phyloP scores from a whole-genome alignment of 2,888 invertebrate species.

The Philonicus albiceps region DNA sequence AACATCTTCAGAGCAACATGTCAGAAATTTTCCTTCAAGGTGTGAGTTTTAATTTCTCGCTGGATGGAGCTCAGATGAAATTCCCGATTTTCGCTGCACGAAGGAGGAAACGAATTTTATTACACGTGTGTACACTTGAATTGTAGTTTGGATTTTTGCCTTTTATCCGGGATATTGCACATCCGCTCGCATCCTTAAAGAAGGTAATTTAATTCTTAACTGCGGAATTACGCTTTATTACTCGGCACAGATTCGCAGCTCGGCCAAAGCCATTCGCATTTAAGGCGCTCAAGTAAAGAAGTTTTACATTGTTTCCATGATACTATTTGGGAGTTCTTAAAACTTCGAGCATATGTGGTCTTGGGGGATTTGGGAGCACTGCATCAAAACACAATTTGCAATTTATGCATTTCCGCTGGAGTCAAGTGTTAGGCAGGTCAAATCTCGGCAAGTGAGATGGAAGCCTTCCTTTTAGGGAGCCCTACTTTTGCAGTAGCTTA shows the following conservation, averaged over 20 bases:
- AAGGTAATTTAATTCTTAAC: background rate
- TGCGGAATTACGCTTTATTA: background rate
- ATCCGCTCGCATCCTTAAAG: background rate
- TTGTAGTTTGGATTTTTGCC: background rate
- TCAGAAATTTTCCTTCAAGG: constrained; percentile 17
- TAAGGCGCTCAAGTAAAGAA: background rate
- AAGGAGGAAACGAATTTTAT: background rate
- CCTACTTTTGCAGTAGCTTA: background rate
- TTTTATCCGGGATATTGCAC: background rate
- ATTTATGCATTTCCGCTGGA: background rate
- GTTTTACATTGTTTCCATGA: background rate
- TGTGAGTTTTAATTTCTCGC: constrained; percentile 18
- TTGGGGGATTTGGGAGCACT: background rate
- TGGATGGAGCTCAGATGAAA: background rate
- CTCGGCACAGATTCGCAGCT: background rate
- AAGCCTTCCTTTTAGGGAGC: background rate
- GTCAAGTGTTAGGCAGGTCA: background rate
- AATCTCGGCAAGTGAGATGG: background rate
- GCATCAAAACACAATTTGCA: background rate
- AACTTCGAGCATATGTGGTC: background rate
- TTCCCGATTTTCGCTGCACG: background rate
- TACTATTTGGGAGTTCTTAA: background rate
- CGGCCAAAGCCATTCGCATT: background rate
- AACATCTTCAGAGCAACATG: constrained; percentile 3
- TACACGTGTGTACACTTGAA: background rate